These are phyloP conservation scores for Heliconius cydno DNA, from an alignment of 2,888 invertebrate genomes.

Conservation along the genomic window DNA sequence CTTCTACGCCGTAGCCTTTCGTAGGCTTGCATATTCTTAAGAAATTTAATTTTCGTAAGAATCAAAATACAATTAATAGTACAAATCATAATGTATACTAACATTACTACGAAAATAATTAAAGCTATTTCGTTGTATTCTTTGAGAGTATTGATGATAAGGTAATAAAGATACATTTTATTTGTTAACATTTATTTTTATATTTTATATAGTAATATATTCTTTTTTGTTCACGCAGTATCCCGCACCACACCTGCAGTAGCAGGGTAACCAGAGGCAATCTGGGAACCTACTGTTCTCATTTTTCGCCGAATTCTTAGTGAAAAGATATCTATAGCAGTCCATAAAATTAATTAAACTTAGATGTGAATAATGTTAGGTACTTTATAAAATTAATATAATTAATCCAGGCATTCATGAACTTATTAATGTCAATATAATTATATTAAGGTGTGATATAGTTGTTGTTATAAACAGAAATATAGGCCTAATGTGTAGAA, in stretches of 20 bases:
- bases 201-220: too few species aligned
- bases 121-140: background rate
- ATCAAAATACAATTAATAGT: too few species aligned
- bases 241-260: background rate
- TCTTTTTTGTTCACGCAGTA: background rate
- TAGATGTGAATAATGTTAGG: background rate
- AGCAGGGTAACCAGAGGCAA: background rate
- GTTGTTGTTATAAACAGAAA: too few species aligned
- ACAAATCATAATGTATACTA: too few species aligned
- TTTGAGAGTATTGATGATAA: background rate
- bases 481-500: background rate
- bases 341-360: background rate
- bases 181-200: too few species aligned
- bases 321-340: too few species aligned
- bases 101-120: too few species aligned
- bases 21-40: background rate
- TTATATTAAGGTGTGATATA: background rate
- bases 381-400: background rate
- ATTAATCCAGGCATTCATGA: background rate
- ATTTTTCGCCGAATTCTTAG: background rate
- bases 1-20: slow-evolving; percentile 25
- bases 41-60: background rate
- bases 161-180: background rate
- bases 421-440: background rate
- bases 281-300: background rate